Percentiles rank a stretch among this genome's conserved stretches.
These are phyloP conservation scores for Pangasianodon gigas DNA, from an alignment of 2,113 vertebrate species.

Conservation along the genomic window DNA sequence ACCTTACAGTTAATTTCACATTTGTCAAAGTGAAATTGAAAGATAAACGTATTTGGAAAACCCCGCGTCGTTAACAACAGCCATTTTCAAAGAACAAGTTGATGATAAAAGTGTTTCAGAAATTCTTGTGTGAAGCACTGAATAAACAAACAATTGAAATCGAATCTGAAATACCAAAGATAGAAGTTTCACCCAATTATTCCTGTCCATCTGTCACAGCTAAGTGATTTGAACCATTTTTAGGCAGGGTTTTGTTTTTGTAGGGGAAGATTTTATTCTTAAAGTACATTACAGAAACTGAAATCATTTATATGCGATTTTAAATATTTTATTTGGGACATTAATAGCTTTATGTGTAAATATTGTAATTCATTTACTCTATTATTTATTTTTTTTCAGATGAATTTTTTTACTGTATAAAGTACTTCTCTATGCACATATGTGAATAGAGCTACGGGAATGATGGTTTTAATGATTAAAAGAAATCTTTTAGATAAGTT, in stretches of 20 bases:
- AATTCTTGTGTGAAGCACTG: background rate
- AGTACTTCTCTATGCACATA: conserved; percentile 39
- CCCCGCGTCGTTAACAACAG: background rate
- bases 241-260: background rate
- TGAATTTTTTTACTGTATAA: conserved; percentile 47
- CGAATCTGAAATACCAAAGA: conserved; percentile 34
- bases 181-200: background rate
- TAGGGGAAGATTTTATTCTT: background rate
- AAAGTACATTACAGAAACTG: conserved; percentile 7
- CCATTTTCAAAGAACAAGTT: conserved; percentile 12
- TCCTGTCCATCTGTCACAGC: background rate
- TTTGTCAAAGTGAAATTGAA: background rate
- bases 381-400: conserved; percentile 47
- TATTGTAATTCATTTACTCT: conserved; percentile 46
- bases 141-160: background rate
- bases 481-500: conserved; percentile 36
- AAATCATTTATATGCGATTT: background rate
- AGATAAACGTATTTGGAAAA: background rate
- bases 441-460: conserved; percentile 23
- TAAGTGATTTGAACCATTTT: background rate
- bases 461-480: conserved; percentile 32
- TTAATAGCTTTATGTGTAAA: conserved; percentile 55
- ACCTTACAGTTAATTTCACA: conserved; percentile 19
- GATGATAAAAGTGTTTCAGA: background rate
- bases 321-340: conserved; percentile 39